A percentile compares a stretch with the other conserved stretches of the same genome.
These are phyloP conservation scores for Ostrea denselamellosa DNA, from an alignment of 1,140 invertebrate genomes.

Conservation along the genomic window DNA sequence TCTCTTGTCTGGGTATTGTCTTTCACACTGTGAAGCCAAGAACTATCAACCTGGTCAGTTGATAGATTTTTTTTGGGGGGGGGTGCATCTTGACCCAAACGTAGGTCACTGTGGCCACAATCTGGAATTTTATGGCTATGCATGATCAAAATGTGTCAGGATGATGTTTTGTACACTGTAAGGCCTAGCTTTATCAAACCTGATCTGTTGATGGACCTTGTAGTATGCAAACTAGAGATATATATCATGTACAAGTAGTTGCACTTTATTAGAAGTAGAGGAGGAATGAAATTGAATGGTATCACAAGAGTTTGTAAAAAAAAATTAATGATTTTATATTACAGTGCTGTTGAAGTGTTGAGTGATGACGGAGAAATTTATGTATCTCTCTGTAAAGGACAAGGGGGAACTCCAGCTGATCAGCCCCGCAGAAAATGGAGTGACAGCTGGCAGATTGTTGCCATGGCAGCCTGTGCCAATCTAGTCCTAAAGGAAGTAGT, in stretches of 20 bases:
- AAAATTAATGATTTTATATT: constrained; percentile 41
- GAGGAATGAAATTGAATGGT: background rate
- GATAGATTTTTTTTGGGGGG: too few relatives aligned
- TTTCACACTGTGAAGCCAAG: too few relatives aligned
- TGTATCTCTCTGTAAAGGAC: constrained; percentile 83
- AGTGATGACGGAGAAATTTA: constrained; percentile 78
- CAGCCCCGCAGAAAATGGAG: constrained; percentile 80
- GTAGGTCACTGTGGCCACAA: too few relatives aligned
- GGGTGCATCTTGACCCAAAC: too few relatives aligned
- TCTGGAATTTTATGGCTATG: too few relatives aligned
- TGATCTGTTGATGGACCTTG: too few relatives aligned
- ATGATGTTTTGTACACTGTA: too few relatives aligned
- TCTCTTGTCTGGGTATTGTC: too few relatives aligned
- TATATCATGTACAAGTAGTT: background rate
- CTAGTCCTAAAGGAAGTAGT: constrained; percentile 79
- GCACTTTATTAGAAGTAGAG: background rate
- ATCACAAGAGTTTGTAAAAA: background rate
- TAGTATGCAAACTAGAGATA: too few relatives aligned
- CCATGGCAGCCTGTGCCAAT: constrained; percentile 82
- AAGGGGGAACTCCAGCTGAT: constrained; percentile 83
- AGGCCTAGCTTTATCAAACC: too few relatives aligned
- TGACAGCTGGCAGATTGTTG: constrained; percentile 84
- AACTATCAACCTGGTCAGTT: too few relatives aligned
- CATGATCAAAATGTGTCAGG: too few relatives aligned
- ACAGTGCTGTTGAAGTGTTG: constrained; percentile 76